Evolutionary conservation across 1,140 invertebrate genomes (phyloP), one percentile per base, ranked within the genome.

Genomic region (Trichomalopsis sarcophagae): DNA sequence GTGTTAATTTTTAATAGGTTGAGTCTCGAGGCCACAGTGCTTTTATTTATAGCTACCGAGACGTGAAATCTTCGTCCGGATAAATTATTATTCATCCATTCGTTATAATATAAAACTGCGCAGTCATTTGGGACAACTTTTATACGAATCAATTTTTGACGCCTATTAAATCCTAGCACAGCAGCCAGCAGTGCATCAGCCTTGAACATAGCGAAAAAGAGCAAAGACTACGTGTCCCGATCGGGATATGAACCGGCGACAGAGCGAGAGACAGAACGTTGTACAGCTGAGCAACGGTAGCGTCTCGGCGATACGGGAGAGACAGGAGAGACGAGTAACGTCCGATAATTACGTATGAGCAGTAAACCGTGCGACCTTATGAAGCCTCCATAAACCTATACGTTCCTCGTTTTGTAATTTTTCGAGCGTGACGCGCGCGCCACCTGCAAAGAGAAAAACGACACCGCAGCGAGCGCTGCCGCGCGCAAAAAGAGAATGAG

Each of bases 291-390:
- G 13, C 17, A 10, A 66, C 30, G 23, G 75, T 7, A 50, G 14
- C 30, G 50, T 79, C 47, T 14, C 77, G 47, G 21, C 74, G 74
- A 27, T 23, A 23, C 62, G 55, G n/a, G n/a, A n/a, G 75, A 78
- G 44, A 44, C 79, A 85, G 78, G 74, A 84, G 84, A 82, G 84
- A 81, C 87, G 87, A 81, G 85, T 88, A 90, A 90, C 88, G 87
- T 87, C 85, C 88, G 88, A 90, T 91, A 91, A 91, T 90, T 90
- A 89, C 89, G 87, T 89, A 88, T 89, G 89, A 89, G 90, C 89
- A 88, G 86, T 87, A 89, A 90, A 90, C 86, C 88, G 88, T 89
- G 87, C 84, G 86, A 80, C 81, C 86, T 86, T 84, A 87, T 80
- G 84, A 86, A 88, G 81, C 44, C 14, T 21, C 27, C 47, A 62